Conservation (phyloP, 2,888 invertebrate genomes). For the Sinotaia quadrata region DNA sequence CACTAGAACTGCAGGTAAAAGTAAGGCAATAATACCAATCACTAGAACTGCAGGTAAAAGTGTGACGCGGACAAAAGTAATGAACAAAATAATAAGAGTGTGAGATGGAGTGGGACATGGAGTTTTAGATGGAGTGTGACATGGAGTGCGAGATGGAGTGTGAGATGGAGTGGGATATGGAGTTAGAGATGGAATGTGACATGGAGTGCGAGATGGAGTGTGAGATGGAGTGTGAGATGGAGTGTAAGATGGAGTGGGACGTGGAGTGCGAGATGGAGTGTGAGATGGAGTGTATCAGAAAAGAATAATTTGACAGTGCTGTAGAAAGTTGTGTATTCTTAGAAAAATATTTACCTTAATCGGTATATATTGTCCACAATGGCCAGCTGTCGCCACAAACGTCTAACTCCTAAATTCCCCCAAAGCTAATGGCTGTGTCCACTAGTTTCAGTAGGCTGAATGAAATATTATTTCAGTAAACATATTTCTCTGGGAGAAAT, state of each 20-base stretch:
- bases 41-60: not conserved
- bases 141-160: constrained; percentile 9
- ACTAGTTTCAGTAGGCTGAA: too few species aligned
- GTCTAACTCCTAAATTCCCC: too few species aligned
- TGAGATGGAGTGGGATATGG: not conserved
- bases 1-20: not conserved
- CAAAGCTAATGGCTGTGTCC: too few species aligned
- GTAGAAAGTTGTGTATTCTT: too few species aligned
- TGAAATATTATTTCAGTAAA: too few species aligned
- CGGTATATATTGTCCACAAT: too few species aligned
- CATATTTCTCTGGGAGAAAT: too few species aligned
- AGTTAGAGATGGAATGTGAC: not conserved
- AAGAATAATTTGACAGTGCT: not conserved
- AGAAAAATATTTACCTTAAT: too few species aligned
- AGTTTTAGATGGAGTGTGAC: not conserved
- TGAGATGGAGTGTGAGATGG: not conserved
- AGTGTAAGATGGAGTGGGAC: not conserved
- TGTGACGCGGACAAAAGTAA: not conserved
- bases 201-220: not conserved
- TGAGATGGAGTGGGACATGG: constrained; percentile 3
- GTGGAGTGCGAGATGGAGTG: not conserved
- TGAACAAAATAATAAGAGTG: not conserved
- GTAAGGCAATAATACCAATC: not conserved
- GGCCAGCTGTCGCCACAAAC: too few species aligned
- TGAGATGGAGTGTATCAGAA: not conserved